Evolutionary conservation across 2,888 invertebrate species (phyloP), one percentile per base, ranked within the genome.

Genomic region (Marasmarcha lunaedactyla): DNA sequence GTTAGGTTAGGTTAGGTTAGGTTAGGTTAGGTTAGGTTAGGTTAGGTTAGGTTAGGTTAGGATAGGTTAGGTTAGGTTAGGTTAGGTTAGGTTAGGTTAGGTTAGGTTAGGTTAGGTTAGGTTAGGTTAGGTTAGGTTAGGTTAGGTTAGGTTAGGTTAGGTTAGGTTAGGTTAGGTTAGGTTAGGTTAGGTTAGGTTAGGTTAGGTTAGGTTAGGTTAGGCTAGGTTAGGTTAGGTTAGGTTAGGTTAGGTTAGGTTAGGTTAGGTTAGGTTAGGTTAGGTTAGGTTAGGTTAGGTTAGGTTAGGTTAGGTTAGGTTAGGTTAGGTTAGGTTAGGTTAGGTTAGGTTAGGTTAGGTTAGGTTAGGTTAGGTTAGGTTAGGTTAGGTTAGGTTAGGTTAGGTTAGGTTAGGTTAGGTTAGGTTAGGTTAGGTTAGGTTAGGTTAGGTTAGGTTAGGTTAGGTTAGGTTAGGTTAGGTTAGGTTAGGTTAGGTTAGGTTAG

Each of bases 201-300:
- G 46, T 48, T 46, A 48, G 48, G 46, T 46, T 48, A 46, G 45
- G 46, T 46, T 46, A 48, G 45, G 43, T 45, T 47, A 47, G 49
- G 46, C 47, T 47, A 47, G 49, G 46, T 49, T 47, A 44, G 45
- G 44, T 46, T 42, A 46, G 44, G 45, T 49, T 49, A 49, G 49
- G 49, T 49, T 49, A 46, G 49, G 49, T 49, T 49, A 47, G 49
- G 49, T 49, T 49, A 49, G 47, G 49, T 49, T 49, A 49, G 46
- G 48, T n/a, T 48, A 48, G 48, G 48, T 48, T 51, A 49, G 49
- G 51, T 49, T 48, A 46, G 46, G 47, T 47, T 46, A 46, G 48
- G 25, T 25, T 37, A 25, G 25, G 25, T 39, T 25, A 25, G 25
- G 25, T 25, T 25, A 25, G 25, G 25, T 25, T 25, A 25, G 25